Percentiles rank a stretch among this genome's conserved stretches.
Conservation (phyloP, 2,888 invertebrate species). For the Chromoteleia sp. region DNA sequence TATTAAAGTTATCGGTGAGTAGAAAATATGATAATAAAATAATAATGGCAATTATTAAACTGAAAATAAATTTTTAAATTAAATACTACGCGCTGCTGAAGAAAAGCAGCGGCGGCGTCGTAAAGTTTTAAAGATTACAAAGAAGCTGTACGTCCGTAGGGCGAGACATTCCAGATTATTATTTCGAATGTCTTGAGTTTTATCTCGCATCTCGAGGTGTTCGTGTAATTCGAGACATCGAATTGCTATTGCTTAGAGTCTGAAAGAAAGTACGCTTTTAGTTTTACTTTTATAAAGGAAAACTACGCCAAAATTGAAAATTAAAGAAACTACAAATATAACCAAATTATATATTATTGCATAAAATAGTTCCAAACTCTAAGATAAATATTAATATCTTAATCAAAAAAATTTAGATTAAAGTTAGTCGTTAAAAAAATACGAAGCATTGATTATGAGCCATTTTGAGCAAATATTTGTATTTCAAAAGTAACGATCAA, state of each 20-base stretch:
- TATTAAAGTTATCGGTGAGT: constrained; percentile 86
- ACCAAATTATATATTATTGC: neutral
- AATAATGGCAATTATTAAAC: constrained; percentile 22
- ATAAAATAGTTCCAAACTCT: too few relatives aligned
- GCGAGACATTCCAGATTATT: constrained; percentile 37
- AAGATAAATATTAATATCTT: too few relatives aligned
- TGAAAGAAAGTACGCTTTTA: constrained; percentile 19
- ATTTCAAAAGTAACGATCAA: too few relatives aligned
- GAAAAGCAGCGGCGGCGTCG: neutral
- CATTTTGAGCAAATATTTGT: too few relatives aligned
- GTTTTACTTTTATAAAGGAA: constrained; percentile 7
- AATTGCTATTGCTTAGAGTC: constrained; percentile 19
- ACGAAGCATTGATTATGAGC: too few relatives aligned
- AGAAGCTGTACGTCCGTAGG: constrained; percentile 12
- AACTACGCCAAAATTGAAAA: constrained; percentile 21
- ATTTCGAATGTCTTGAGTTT: constrained; percentile 40
- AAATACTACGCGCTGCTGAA: neutral
- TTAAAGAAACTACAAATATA: neutral
- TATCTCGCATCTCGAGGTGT: constrained; percentile 31
- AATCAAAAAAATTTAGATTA: too few relatives aligned
- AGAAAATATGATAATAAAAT: constrained; percentile 38
- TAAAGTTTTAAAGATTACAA: constrained; percentile 39
- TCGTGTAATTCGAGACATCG: constrained; percentile 34
- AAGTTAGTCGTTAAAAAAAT: too few relatives aligned
- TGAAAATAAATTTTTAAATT: constrained; percentile 1